A percentile compares a stretch with the other conserved stretches of the same genome.
These are phyloP conservation scores for Aspiorhynchus laticeps DNA, from an alignment of 2,113 vertebrate genomes.

Conservation along the genomic window DNA sequence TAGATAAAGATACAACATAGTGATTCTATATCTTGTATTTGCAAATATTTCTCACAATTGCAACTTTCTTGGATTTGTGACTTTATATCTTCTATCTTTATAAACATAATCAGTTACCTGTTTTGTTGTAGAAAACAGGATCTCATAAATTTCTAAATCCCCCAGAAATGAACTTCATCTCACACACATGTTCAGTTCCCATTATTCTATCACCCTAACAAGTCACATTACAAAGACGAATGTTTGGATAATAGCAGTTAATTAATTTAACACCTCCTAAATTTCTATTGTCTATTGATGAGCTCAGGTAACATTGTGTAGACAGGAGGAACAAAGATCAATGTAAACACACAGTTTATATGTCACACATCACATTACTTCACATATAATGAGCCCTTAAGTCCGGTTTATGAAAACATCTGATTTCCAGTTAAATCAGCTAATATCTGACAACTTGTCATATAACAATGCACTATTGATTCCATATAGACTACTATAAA, in stretches of 20 bases:
- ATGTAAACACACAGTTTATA: constrained; percentile 41
- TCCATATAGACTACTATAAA: not conserved
- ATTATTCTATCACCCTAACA: not conserved
- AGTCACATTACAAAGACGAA: constrained; percentile 15
- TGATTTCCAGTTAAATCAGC: not conserved
- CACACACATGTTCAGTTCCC: not conserved
- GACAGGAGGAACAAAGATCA: constrained; percentile 40
- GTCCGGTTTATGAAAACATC: not conserved
- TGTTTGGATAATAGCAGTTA: not conserved
- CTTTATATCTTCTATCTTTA: not conserved
- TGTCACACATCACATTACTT: not conserved
- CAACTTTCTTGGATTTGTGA: not conserved
- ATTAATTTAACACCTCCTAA: not conserved
- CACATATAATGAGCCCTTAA: constrained; percentile 4
- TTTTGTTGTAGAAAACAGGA: not conserved
- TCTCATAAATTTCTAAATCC: not conserved
- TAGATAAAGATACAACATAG: too few relatives aligned
- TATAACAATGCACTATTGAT: not conserved
- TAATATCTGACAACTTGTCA: not conserved
- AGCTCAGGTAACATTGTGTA: constrained; percentile 39
- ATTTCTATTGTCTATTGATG: constrained; percentile 5
- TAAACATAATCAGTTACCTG: not conserved
- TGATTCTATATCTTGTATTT: not conserved
- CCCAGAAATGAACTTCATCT: not conserved
- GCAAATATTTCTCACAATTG: not conserved